Evolutionary conservation across 2,888 invertebrate genomes (phyloP).

Genomic region (Drosophila fulvimacula): DNA sequence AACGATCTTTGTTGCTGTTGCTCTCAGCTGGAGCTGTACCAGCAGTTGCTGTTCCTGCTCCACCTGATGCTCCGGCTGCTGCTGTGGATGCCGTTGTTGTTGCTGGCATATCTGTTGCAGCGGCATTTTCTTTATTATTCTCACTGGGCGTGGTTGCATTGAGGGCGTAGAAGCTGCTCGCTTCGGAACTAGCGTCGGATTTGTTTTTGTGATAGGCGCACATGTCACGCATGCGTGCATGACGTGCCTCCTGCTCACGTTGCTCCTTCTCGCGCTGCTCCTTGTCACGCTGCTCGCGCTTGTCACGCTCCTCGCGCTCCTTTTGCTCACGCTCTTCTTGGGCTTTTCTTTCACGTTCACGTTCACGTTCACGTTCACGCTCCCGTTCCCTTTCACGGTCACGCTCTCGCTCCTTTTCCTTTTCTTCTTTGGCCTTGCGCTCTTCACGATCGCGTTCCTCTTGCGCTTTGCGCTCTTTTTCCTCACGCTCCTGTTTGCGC

Average conservation of each 20-base stretch:
- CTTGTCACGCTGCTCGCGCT: conserved; percentile 53
- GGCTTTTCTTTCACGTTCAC: conserved; percentile 52
- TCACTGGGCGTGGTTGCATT: conserved; percentile 42
- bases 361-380: conserved; percentile 45
- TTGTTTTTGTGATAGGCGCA: conserved; percentile 71
- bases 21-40: conserved; percentile 8
- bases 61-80: neutral
- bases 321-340: conserved; percentile 68
- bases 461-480: conserved; percentile 54
- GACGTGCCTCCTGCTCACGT: conserved; percentile 69
- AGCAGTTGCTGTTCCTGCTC: conserved; percentile 1
- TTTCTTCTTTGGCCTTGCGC: conserved; percentile 71
- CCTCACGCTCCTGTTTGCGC: conserved; percentile 68
- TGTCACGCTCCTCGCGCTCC: conserved; percentile 69
- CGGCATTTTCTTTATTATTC: conserved; percentile 80
- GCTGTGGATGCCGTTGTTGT: neutral
- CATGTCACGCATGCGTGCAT: conserved; percentile 71
- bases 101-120: conserved; percentile 18
- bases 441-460: conserved; percentile 74
- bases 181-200: conserved; percentile 61
- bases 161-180: conserved; percentile 63
- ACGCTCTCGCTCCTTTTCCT: conserved; percentile 72
- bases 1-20: conserved; percentile 68
- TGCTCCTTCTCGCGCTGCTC: conserved; percentile 71
- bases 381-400: conserved; percentile 73